Conservation (phyloP, 2,888 invertebrate genomes). For the Trichopoda pennipes region DNA sequence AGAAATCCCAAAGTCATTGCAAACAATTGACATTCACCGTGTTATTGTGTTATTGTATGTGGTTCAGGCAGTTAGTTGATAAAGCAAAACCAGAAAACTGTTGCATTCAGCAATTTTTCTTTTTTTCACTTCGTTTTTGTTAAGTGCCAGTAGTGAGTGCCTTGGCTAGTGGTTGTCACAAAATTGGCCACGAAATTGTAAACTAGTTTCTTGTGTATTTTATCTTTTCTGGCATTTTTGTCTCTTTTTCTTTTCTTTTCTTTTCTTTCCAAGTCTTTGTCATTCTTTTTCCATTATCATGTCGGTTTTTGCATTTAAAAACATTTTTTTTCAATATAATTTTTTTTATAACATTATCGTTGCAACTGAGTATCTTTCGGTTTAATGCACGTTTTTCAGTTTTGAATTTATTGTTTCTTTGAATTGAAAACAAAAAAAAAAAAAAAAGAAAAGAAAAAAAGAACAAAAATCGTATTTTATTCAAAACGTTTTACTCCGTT, state of each 20-base stretch:
- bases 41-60: neutral
- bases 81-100: conserved; percentile 60
- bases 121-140: neutral
- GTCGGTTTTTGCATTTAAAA: conserved; percentile 46
- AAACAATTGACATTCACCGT: conserved; percentile 58
- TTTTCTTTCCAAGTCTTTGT: neutral
- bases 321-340: conserved; percentile 13
- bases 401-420: conserved; percentile 59
- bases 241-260: conserved; percentile 25
- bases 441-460: conserved; percentile 9
- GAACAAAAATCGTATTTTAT: conserved; percentile 42
- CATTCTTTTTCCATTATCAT: conserved; percentile 42
- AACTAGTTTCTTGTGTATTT: conserved; percentile 57
- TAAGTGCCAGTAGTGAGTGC: conserved; percentile 31
- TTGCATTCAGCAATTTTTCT: conserved; percentile 52
- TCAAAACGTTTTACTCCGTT: conserved; percentile 48
- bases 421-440: conserved; percentile 29
- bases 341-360: conserved; percentile 10
- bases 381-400: conserved; percentile 50
- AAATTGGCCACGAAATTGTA: conserved; percentile 69
- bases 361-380: conserved; percentile 46
- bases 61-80: conserved; percentile 5
- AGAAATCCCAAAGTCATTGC: conserved; percentile 31
- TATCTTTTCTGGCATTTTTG: conserved; percentile 26
- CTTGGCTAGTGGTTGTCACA: conserved; percentile 60